Conservation (phyloP, 23 tunicate species). For the Trididemnum nubilum region DNA sequence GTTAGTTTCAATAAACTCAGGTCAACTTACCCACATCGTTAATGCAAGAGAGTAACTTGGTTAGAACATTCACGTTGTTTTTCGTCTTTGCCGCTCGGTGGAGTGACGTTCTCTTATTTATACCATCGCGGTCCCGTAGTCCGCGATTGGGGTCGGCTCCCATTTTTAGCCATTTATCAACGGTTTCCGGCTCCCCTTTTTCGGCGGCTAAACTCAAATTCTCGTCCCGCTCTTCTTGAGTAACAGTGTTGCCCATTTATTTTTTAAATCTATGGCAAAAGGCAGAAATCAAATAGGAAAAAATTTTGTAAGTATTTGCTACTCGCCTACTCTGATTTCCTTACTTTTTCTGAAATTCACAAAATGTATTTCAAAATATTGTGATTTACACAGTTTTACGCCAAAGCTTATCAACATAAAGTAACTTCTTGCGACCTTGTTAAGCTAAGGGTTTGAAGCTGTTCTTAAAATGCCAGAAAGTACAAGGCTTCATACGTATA, state of each 20-base stretch:
- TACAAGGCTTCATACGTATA: too few species aligned
- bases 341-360: too few species aligned
- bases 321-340: too few species aligned
- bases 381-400: too few species aligned
- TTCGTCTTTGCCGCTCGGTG: conserved; percentile 83
- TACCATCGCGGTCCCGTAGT: conserved; percentile 36
- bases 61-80: conserved; percentile 64
- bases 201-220: conserved; percentile 69
- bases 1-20: too few species aligned
- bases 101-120: conserved; percentile 48
- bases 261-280: background rate
- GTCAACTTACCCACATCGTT: conserved; percentile 80
- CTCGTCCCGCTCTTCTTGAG: conserved; percentile 55
- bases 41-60: conserved; percentile 39
- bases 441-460: too few species aligned
- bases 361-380: too few species aligned
- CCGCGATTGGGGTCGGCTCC: conserved; percentile 71
- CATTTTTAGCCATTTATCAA: conserved; percentile 38
- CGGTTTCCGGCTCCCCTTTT: conserved; percentile 44
- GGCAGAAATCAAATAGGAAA: too few species aligned
- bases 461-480: too few species aligned
- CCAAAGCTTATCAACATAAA: too few species aligned
- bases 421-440: too few species aligned
- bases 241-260: conserved; percentile 69
- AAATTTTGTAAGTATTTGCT: too few species aligned